phyloP scores from a whole-genome alignment of 2,797 vertebrate species.

The Podarcis lilfordi region DNA sequence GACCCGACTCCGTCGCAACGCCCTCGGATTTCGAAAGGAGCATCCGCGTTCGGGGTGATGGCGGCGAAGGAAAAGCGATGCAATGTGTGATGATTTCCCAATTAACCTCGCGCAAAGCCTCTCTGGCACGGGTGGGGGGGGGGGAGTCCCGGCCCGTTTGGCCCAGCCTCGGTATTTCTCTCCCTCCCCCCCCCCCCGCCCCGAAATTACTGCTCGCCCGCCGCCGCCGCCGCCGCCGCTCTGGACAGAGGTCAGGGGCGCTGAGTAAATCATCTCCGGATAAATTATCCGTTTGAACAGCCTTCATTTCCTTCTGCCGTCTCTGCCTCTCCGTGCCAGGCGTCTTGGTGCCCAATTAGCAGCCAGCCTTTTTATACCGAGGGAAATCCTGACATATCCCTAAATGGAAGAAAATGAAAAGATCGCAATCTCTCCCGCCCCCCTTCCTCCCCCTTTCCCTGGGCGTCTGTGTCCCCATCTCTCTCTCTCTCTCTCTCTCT shows the following conservation, averaged over 20 bases:
- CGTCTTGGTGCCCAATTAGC: constrained; percentile 34
- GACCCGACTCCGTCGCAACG: background rate
- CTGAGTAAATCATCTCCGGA: constrained; percentile 29
- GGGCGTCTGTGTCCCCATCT: background rate
- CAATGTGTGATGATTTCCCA: background rate
- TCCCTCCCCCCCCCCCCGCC: no score
- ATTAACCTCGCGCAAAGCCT: background rate
- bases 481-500: background rate
- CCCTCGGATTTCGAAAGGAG: background rate
- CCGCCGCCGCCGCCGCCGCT: background rate
- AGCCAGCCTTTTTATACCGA: constrained; percentile 10
- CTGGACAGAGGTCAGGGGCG: constrained; percentile 5
- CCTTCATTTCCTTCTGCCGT: constrained; percentile 12
- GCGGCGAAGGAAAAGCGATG: background rate
- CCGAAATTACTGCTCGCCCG: background rate
- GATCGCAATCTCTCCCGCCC: constrained; percentile 22
- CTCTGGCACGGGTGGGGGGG: background rate
- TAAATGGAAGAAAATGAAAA: constrained; percentile 43
- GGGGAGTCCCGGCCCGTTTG: background rate
- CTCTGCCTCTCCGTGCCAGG: constrained; percentile 9
- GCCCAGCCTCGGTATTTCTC: background rate
- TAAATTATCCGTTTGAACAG: constrained; percentile 26
- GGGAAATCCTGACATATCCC: constrained; percentile 20
- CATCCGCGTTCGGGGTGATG: background rate
- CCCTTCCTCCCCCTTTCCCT: background rate